phyloP scores from a whole-genome alignment of 2,888 invertebrate species.

The Cremastinae sp. region DNA sequence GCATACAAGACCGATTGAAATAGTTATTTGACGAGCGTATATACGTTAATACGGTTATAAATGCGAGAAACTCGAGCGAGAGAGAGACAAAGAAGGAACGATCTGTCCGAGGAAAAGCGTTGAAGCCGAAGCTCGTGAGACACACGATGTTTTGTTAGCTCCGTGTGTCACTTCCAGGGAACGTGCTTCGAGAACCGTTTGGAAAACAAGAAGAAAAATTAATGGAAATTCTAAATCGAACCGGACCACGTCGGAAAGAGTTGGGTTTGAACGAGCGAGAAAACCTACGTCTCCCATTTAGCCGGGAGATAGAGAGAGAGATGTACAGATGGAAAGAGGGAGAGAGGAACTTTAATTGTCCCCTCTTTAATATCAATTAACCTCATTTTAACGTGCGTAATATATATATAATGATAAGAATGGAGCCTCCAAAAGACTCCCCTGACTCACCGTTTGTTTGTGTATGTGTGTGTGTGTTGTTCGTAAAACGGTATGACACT shows the following conservation, averaged over 20 bases:
- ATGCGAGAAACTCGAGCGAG: constrained; percentile 18
- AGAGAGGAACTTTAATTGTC: constrained; percentile 67
- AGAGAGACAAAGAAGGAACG: constrained; percentile 11
- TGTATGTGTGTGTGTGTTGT: constrained; percentile 48
- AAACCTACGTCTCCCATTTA: constrained; percentile 17
- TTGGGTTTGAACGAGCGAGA: constrained; percentile 51
- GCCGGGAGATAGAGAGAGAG: constrained; percentile 37
- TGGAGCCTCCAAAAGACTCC: constrained; percentile 35
- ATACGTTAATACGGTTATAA: constrained; percentile 29
- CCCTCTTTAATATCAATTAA: constrained; percentile 72
- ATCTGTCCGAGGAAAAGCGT: constrained; percentile 34
- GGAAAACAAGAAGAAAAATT: constrained; percentile 25
- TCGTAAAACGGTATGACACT: constrained; percentile 56
- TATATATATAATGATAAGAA: constrained; percentile 39
- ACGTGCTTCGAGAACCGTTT: constrained; percentile 12
- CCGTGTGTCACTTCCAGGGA: background rate
- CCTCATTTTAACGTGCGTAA: constrained; percentile 69
- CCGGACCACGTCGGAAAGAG: constrained; percentile 66
- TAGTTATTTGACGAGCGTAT: constrained; percentile 35
- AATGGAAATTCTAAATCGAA: constrained; percentile 64
- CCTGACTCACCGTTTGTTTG: constrained; percentile 64
- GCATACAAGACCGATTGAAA: constrained; percentile 26
- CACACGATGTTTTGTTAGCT: constrained; percentile 38
- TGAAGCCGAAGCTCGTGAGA: constrained; percentile 30
- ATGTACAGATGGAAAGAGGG: constrained; percentile 10